These are phyloP conservation scores for Drosophila limbata DNA, from an alignment of 2,888 invertebrate species.

Conservation along the genomic window DNA sequence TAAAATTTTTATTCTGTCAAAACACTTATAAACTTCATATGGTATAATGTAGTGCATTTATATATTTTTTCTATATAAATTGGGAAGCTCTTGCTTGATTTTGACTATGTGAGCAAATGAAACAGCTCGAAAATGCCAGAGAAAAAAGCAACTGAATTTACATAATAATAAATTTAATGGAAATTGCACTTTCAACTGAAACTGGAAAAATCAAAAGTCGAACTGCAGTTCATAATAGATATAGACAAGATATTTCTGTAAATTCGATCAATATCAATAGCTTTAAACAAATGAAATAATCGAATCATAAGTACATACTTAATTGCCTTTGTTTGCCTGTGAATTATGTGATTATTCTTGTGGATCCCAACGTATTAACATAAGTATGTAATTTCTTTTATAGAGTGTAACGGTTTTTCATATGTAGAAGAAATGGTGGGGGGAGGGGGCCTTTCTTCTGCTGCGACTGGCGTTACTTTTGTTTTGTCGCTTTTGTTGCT, in stretches of 20 bases:
- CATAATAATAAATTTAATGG: slow-evolving; percentile 15
- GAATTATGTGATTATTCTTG: slow-evolving; percentile 18
- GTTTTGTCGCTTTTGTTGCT: slow-evolving; percentile 38
- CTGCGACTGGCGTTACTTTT: slow-evolving; percentile 54
- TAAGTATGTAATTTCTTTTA: slow-evolving; percentile 23
- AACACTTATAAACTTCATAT: no score
- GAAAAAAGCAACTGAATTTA: slow-evolving; percentile 21
- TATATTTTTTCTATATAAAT: no score
- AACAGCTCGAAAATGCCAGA: not conserved
- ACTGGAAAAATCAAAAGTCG: not conserved
- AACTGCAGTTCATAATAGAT: not conserved
- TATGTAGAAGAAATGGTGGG: not conserved
- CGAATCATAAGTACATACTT: slow-evolving; percentile 39
- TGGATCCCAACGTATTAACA: slow-evolving; percentile 35
- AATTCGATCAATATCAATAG: not conserved
- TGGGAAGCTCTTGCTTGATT: no score
- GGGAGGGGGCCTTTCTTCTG: slow-evolving; percentile 22
- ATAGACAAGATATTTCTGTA: not conserved
- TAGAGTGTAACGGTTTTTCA: slow-evolving; percentile 58
- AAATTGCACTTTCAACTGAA: slow-evolving; percentile 8
- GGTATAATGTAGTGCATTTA: no score
- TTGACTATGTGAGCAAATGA: not conserved
- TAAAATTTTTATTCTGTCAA: no score
- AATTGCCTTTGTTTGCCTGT: slow-evolving; percentile 44
- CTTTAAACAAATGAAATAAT: slow-evolving; percentile 14